These are phyloP conservation scores for Chironomus riparius DNA, from an alignment of 2,888 invertebrate genomes.

Conservation along the genomic window DNA sequence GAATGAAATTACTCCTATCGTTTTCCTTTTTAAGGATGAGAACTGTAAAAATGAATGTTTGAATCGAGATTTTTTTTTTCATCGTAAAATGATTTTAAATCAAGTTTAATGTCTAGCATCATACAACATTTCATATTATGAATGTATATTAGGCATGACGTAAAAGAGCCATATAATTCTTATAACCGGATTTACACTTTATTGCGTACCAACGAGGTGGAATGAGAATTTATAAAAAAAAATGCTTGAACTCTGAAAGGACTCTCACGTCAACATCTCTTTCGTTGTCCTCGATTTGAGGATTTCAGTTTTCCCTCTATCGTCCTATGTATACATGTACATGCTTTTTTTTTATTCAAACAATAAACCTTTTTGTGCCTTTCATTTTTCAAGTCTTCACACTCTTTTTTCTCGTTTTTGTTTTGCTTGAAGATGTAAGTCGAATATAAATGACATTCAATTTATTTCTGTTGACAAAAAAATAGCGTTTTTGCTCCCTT, in stretches of 20 bases:
- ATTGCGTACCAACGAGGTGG: neutral
- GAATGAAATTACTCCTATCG: too few species aligned
- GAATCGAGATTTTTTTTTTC: too few species aligned
- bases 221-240: neutral
- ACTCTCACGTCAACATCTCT: neutral
- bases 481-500: neutral
- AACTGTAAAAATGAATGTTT: too few species aligned
- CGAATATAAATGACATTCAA: constrained; percentile 12
- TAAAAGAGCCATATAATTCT: too few species aligned
- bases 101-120: too few species aligned
- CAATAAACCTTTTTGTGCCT: neutral
- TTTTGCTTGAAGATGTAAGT: constrained; percentile 3
- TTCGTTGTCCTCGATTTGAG: neutral
- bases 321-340: neutral
- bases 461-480: constrained; percentile 6
- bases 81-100: too few species aligned
- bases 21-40: too few species aligned
- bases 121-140: too few species aligned
- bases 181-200: too few species aligned
- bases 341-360: neutral
- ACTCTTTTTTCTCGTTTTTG: neutral
- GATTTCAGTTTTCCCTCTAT: too few species aligned
- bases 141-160: too few species aligned
- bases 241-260: neutral
- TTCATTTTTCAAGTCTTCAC: neutral